Evolutionary conservation across 2,797 vertebrate genomes (phyloP).

Genomic region (Oreortyx pictus): DNA sequence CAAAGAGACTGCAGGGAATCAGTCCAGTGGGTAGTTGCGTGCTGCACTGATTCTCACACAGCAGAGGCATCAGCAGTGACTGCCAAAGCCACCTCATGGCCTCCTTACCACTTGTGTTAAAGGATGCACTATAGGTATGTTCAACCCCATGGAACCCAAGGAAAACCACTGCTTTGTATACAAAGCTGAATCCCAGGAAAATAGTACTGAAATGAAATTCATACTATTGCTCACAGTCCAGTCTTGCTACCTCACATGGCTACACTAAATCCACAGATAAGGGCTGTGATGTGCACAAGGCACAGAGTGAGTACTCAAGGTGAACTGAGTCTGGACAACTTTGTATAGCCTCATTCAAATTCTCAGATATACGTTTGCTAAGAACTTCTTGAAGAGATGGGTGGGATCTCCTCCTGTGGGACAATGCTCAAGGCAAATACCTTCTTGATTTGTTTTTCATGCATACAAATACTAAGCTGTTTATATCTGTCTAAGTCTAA

Average conservation of each 20-base stretch:
- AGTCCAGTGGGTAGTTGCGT: rapidly evolving
- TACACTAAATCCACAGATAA: background rate
- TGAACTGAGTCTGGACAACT: background rate
- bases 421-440: background rate
- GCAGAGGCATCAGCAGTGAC: rapidly evolving
- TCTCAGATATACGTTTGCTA: rapidly evolving
- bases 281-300: rapidly evolving
- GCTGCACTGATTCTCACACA: background rate
- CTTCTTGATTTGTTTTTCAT: rapidly evolving
- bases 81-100: background rate
- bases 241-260: background rate
- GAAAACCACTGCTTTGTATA: background rate
- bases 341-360: background rate
- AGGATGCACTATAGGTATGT: rapidly evolving
- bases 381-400: rapidly evolving
- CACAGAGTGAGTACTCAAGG: rapidly evolving
- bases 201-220: background rate
- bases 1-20: background rate
- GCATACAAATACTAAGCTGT: background rate
- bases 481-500: background rate
- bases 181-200: background rate
- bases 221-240: background rate
- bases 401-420: background rate
- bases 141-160: background rate
- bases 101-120: background rate